phyloP scores from a whole-genome alignment of 2,113 vertebrate genomes.

The Labrus mixtus region DNA sequence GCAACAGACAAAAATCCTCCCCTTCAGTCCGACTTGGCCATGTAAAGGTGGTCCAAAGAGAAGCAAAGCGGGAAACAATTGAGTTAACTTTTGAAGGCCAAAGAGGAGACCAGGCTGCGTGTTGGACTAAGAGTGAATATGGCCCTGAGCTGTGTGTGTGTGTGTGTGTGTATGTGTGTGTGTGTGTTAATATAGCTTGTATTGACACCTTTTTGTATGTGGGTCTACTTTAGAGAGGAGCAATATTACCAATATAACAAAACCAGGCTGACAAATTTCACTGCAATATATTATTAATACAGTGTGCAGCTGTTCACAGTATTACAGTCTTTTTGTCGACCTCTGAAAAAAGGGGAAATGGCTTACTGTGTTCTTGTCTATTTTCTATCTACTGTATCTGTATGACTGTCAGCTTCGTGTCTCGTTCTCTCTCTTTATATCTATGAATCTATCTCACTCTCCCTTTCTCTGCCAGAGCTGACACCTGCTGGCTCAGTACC shows the following conservation, averaged over 20 bases:
- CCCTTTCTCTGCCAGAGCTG: conserved; percentile 68
- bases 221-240: not conserved
- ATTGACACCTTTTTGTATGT: not conserved
- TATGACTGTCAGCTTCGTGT: conserved; percentile 35
- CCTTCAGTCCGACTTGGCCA: conserved; percentile 45
- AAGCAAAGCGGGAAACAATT: conserved; percentile 68
- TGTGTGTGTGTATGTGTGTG: not conserved
- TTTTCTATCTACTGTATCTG: conserved; percentile 23
- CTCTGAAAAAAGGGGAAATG: not conserved
- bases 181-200: not conserved
- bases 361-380: conserved; percentile 28
- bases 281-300: not conserved
- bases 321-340: not conserved
- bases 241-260: not conserved
- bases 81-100: conserved; percentile 63
- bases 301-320: not conserved
- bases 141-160: not conserved
- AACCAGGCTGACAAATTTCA: not conserved
- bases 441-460: conserved; percentile 56
- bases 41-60: conserved; percentile 71
- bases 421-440: conserved; percentile 27
- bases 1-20: conserved; percentile 77
- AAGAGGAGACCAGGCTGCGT: conserved; percentile 13
- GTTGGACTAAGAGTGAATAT: conserved; percentile 5
- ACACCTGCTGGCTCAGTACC: conserved; percentile 79